Evolutionary conservation across 1,140 invertebrate species (phyloP).

Genomic region (Paramacrobiotus metropolitanus): DNA sequence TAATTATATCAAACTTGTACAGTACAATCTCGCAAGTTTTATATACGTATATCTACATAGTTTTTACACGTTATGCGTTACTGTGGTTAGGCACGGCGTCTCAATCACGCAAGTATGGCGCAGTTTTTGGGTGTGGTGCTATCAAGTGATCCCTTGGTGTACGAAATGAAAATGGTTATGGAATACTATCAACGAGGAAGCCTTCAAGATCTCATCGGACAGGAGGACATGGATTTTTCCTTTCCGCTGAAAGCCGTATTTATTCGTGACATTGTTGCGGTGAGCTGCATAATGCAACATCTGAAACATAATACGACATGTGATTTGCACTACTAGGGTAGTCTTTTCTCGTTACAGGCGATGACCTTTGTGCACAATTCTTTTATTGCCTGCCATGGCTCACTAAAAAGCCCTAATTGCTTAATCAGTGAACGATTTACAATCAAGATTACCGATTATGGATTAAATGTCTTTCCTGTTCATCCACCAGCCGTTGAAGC

Average conservation of each 20-base stretch:
- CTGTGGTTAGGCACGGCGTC: not conserved
- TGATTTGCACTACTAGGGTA: no score
- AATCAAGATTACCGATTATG: not conserved
- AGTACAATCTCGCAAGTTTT: no score
- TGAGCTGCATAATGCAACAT: not conserved
- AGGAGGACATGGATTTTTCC: not conserved
- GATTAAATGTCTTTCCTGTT: not conserved
- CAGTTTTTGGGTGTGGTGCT: not conserved
- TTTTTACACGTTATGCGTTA: no score
- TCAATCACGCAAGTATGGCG: not conserved
- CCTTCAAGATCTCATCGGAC: not conserved
- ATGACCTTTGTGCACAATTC: slow-evolving; percentile 1
- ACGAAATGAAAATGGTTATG: not conserved
- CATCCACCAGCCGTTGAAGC: not conserved
- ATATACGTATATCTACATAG: no score
- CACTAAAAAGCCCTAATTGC: not conserved
- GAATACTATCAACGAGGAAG: not conserved
- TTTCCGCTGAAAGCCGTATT: not conserved
- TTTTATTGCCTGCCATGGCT: not conserved
- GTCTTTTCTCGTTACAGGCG: no score
- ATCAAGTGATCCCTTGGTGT: not conserved
- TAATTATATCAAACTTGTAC: no score
- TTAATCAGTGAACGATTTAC: not conserved
- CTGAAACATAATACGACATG: no score
- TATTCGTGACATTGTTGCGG: not conserved